Conservation (phyloP, 2,888 invertebrate species). For the Hemicrepidius hirtus region DNA sequence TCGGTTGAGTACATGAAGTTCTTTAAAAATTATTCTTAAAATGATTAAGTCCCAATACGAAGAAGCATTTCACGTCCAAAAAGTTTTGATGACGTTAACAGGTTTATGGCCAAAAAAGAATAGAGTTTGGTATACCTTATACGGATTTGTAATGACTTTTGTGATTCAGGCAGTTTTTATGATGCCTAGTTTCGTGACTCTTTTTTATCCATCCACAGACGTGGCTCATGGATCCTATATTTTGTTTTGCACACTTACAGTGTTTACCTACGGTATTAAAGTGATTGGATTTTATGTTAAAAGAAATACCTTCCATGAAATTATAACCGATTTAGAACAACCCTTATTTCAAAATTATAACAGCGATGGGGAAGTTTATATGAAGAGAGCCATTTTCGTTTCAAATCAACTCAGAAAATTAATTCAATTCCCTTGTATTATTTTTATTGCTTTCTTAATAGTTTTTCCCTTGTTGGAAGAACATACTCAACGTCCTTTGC, state of each 20-base stretch:
- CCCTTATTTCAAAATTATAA: conserved; percentile 1
- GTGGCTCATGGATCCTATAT: conserved; percentile 7
- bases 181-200: not conserved
- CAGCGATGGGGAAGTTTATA: not conserved
- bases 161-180: not conserved
- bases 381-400: conserved; percentile 2
- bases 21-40: too few species aligned
- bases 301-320: not conserved
- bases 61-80: not conserved
- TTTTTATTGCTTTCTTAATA: conserved; percentile 7
- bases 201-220: not conserved
- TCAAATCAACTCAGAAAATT: not conserved
- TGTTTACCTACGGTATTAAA: conserved; percentile 4
- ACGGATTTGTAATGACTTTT: not conserved
- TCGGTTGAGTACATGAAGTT: too few species aligned
- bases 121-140: not conserved
- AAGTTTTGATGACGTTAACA: not conserved
- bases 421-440: not conserved
- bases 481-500: not conserved
- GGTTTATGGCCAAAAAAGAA: conserved; percentile 18
- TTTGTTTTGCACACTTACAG: not conserved
- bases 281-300: conserved; percentile 4
- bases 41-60: not conserved
- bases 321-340: conserved; percentile 12
- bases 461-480: not conserved